Percentiles rank a stretch among this genome's conserved stretches.
Evolutionary conservation across 2,113 vertebrate genomes (phyloP).

Genomic region (Psettodes erumei): DNA sequence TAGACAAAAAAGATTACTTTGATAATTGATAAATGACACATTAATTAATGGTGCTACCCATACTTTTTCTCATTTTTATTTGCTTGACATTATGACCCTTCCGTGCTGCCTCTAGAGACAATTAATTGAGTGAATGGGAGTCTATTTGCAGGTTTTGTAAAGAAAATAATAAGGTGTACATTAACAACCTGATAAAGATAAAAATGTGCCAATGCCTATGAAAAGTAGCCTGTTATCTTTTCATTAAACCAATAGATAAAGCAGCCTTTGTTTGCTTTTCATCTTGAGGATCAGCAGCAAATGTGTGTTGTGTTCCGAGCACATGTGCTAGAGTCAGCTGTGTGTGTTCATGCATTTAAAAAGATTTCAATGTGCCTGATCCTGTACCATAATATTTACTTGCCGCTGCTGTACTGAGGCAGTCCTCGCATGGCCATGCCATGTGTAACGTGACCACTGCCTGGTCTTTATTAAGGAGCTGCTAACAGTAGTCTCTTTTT

Average conservation of each 20-base stretch:
- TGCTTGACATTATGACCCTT: not conserved
- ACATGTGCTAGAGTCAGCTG: conserved; percentile 27
- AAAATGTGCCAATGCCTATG: not conserved
- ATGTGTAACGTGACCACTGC: conserved; percentile 38
- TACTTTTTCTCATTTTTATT: not conserved
- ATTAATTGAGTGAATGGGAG: not conserved
- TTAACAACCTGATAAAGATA: not conserved
- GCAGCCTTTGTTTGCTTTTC: conserved; percentile 18
- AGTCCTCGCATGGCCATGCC: conserved; percentile 21
- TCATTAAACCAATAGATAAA: no score
- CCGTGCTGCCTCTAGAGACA: not conserved
- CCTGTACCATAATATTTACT: conserved; percentile 61
- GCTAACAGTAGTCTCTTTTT: conserved; percentile 78
- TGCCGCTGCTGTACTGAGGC: conserved; percentile 2
- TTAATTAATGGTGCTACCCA: no score
- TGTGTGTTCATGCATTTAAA: conserved; percentile 21
- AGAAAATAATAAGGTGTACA: not conserved
- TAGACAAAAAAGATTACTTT: no score
- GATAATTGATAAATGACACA: no score
- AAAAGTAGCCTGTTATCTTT: not conserved
- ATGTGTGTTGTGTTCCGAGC: conserved; percentile 22
- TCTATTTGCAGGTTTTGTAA: not conserved
- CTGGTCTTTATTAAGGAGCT: conserved; percentile 58
- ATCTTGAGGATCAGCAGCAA: conserved; percentile 2
- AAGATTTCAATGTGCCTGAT: conserved; percentile 32